Evolutionary conservation across 2,797 vertebrate species (phyloP), one percentile per base, ranked within the genome.

Genomic region (Darevskia mixta): DNA sequence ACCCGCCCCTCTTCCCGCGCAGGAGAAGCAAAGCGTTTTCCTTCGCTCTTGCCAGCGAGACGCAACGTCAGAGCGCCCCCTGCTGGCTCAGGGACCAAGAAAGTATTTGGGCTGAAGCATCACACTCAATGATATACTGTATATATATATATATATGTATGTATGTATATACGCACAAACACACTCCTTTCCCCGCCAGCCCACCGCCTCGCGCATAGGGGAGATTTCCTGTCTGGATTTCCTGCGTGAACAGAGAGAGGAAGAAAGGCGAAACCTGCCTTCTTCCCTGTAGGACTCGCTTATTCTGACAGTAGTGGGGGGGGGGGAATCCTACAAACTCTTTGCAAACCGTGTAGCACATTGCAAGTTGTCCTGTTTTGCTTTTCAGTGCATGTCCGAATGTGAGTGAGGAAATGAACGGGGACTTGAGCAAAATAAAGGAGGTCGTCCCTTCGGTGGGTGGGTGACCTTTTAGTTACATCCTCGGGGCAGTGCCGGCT

Each of bases 11-110:
- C 58, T 86, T 92, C 85, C 90, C 92, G 90, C 90, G 92, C 91
- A 89, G 87, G 43, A 43, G 88, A 82, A 86, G 43, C 1, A 32
- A 58, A 81, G 43, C 1, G 13, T 81, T 85, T 84, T 17, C 27
- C 20, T 55, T 17, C n/a, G 10, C 55, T 2, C 72, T 49, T 75
- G 66, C 71, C 7, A 55, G 92, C 88, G 85, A 97, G 95, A 94
- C 95, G 91, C 96, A 97, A 98, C 98, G 93, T 96, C 96, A 96
- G 97, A 97, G 98, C 98, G 98, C 98, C 98, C 98, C 98, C 98
- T 98, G 97, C 98, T 98, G 98, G 96, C 85, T 23, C 25, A 25
- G 3, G 3, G 86, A 4, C 64, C 66, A 1, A 55, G 73, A 64
- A 75, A 41, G 61, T 67, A 25, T 7, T 35, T 5, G 4, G 4